Percentiles rank a stretch among this genome's conserved stretches.
phyloP scores from a whole-genome alignment of 2,888 invertebrate genomes.

The Lysandra coridon region DNA sequence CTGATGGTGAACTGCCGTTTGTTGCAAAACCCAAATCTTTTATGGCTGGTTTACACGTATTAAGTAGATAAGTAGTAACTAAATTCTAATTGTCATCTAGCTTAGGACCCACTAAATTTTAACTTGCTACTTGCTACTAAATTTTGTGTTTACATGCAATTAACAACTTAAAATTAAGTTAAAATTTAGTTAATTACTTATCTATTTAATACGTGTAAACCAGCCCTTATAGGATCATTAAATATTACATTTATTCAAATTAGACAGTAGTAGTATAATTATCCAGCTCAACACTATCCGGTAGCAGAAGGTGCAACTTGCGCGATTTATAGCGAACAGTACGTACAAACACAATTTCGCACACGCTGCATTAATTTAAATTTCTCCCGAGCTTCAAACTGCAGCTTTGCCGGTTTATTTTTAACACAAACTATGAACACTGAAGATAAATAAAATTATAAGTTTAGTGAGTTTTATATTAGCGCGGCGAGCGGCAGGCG shows the following conservation, averaged over 20 bases:
- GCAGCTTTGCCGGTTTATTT: conserved; percentile 26
- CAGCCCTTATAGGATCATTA: not conserved
- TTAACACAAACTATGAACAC: conserved; percentile 30
- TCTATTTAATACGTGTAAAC: no score
- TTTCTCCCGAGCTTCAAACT: conserved; percentile 5
- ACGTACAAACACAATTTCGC: conserved; percentile 10
- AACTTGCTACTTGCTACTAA: no score
- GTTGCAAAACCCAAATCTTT: not conserved
- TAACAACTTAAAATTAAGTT: no score
- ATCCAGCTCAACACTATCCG: not conserved
- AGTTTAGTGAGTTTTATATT: conserved; percentile 31
- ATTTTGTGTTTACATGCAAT: no score
- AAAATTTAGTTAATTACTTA: no score
- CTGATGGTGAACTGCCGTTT: no score
- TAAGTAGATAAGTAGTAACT: no score
- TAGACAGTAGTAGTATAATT: not conserved
- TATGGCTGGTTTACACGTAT: no score
- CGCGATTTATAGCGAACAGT: not conserved
- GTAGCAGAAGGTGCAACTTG: not conserved
- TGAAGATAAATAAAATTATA: conserved; percentile 31
- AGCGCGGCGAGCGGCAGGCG: not conserved
- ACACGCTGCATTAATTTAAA: conserved; percentile 27
- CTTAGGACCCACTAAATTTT: no score
- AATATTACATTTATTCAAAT: not conserved
- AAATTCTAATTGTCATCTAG: no score